Evolutionary conservation across 1,140 invertebrate genomes (phyloP), one percentile per base, ranked within the genome.

Genomic region (Drosophila orosa): DNA sequence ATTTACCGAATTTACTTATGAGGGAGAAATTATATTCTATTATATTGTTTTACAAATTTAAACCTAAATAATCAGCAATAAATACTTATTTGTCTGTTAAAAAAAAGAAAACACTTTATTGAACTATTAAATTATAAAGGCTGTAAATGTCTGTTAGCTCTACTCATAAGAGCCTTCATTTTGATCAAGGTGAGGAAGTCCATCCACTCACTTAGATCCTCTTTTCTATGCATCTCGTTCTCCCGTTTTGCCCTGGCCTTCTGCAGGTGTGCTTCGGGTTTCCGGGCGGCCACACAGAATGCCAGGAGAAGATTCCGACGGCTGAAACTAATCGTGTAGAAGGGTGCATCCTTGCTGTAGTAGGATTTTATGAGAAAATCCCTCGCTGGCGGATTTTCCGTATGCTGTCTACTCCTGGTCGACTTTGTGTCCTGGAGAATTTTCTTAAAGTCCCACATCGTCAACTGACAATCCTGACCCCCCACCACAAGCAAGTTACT

Each of bases 371-470:
- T 15, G 8, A 85, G 37, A 3, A 78, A 42, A 9, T 78, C 52
- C 0, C 58, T 8, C 15, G 1, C 0, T 0, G 9, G 8, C 8
- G 9, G 13, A 5, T 0, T 17, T 7, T 33, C n/a, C 4, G 0
- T 9, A 3, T 6, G 5, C 10, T 5, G 57, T 56, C 22, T 39
- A 19, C 9, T 39, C 13, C n/a, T 40, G 0, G 4, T 4, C 2
- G 5, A 17, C 17, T 56, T 84, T 6, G n/a, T 63, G 10, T 72
- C 47, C 9, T 45, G 54, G 0, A 72, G 1, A 0, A 86, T 10
- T 5, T 33, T 52, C 3, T 83, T 63, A 55, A 86, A 87, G 35
- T 86, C 71, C 83, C 83, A 86, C 2, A 82, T 24, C 19, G 35
- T 65, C 44, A 86, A 2, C 44, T 44, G 50, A 12, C 82, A 74